Evolutionary conservation across 1,140 invertebrate genomes (phyloP).

Genomic region (Babylonia areolata): DNA sequence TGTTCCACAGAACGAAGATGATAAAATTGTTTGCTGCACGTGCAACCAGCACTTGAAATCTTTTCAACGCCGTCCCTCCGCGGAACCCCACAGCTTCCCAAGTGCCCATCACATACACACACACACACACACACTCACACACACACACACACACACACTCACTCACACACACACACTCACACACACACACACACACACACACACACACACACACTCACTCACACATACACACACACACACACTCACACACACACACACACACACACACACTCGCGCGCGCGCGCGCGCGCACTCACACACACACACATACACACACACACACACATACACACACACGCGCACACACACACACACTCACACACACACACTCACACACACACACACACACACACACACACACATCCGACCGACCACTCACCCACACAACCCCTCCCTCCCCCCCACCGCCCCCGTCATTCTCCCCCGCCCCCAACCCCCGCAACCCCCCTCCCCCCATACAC

Average conservation of each 20-base stretch:
- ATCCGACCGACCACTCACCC: background rate
- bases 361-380: background rate
- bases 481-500: background rate
- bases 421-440: background rate
- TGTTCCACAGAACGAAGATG: too few species aligned
- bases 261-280: background rate
- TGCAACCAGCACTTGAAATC: too few species aligned
- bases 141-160: background rate
- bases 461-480: background rate
- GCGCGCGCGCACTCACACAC: background rate
- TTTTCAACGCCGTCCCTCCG: too few species aligned
- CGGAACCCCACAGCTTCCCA: too few species aligned
- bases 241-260: background rate
- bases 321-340: background rate
- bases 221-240: background rate
- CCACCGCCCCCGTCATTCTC: background rate
- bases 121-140: background rate
- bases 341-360: background rate
- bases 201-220: background rate
- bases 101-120: too few species aligned
- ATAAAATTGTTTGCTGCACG: too few species aligned
- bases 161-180: background rate
- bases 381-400: background rate
- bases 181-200: constrained; percentile 2
- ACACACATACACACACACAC: constrained; percentile 3